A percentile compares a stretch with the other conserved stretches of the same genome.
Evolutionary conservation across 2,888 invertebrate genomes (phyloP).

Genomic region (Exocentrus adspersus): DNA sequence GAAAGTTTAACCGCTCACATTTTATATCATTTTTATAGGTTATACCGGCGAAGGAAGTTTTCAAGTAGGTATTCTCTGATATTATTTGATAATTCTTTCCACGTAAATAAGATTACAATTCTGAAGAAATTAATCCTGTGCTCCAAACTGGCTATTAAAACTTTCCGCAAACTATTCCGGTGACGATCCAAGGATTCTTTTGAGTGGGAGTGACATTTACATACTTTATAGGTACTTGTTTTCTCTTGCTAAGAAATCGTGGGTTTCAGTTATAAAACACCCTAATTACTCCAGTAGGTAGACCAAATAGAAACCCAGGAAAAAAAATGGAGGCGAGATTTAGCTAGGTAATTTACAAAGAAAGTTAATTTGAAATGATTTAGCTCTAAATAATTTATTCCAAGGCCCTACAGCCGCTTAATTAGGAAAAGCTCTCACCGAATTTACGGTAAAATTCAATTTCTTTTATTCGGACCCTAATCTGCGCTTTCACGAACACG

Average conservation of each 20-base stretch:
- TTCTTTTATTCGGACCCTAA: conserved; percentile 33
- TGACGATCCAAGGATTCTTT: background rate
- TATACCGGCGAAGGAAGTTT: conserved; percentile 30
- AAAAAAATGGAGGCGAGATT: conserved; percentile 10
- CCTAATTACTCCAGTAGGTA: conserved; percentile 6
- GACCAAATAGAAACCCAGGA: conserved; percentile 1
- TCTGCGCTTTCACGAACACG: conserved; percentile 29
- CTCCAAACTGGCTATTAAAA: conserved; percentile 39
- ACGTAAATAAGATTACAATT: conserved; percentile 45
- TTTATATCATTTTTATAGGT: conserved; percentile 34
- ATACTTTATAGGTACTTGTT: too few species aligned
- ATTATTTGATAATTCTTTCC: conserved; percentile 42
- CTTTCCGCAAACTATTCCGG: conserved; percentile 27
- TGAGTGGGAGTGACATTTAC: conserved; percentile 8
- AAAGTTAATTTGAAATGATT: conserved; percentile 26
- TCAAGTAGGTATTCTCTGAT: conserved; percentile 35
- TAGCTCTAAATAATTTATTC: conserved; percentile 29
- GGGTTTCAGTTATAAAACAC: conserved; percentile 22
- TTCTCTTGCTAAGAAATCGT: background rate
- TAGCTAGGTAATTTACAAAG: conserved; percentile 20
- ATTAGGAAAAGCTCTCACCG: conserved; percentile 31
- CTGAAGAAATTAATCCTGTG: conserved; percentile 44
- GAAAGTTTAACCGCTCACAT: conserved; percentile 26
- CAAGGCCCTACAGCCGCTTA: conserved; percentile 20
- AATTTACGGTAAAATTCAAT: conserved; percentile 31